Evolutionary conservation across 1,140 invertebrate genomes (phyloP).

Genomic region (Ceratina japonica): DNA sequence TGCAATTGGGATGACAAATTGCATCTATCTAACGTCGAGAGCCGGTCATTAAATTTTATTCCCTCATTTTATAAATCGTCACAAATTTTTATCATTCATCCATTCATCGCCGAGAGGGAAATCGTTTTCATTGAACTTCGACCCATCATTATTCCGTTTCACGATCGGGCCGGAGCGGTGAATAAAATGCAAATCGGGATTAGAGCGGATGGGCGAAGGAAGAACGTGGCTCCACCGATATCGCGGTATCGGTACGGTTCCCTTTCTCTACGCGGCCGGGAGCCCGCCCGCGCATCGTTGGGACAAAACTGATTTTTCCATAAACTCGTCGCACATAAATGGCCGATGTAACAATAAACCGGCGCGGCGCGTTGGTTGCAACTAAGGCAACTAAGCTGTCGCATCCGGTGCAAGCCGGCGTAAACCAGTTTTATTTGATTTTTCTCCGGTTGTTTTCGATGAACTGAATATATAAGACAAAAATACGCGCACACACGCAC

Average conservation of each 20-base stretch:
- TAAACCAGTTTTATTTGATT: constrained; percentile 48
- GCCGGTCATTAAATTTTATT: too few relatives aligned
- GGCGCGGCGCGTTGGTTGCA: not conserved
- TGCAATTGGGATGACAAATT: not conserved
- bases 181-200: not conserved
- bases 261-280: not conserved
- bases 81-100: not conserved
- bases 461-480: constrained; percentile 26
- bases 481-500: not conserved
- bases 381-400: constrained; percentile 25
- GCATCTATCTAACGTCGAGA: not conserved
- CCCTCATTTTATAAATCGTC: not conserved
- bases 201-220: not conserved
- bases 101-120: too few relatives aligned
- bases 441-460: constrained; percentile 41
- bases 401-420: constrained; percentile 21
- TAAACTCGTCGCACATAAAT: not conserved
- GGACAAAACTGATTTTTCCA: constrained; percentile 13
- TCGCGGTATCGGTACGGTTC: not conserved
- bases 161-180: not conserved
- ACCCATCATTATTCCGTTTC: too few relatives aligned
- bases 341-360: constrained; percentile 34
- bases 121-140: too few relatives aligned
- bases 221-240: not conserved
- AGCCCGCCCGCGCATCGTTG: too few relatives aligned